Evolutionary conservation across 1,140 invertebrate genomes (phyloP), one percentile per base, ranked within the genome.

Genomic region (Scaptomyza graminum): DNA sequence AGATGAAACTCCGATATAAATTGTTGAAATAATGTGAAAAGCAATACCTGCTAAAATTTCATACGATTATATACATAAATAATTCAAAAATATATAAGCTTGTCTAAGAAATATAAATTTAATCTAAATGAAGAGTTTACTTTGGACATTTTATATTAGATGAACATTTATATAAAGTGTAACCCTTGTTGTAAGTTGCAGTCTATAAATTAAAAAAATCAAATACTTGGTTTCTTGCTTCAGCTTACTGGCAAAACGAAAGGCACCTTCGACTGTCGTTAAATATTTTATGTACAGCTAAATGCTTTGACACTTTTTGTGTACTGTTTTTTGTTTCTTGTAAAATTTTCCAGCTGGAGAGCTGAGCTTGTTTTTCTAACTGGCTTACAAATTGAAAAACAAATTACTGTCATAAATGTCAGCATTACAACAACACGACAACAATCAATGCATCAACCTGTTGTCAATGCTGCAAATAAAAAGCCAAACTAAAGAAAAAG

Each of bases 351-450:
- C 22, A 3, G 37, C 12, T 25, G n/a, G n/a, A 16, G 8, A 44
- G 31, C 31, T 34, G 13, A 44, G 56, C 56, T 69, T 73, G 62
- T 72, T 66, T 67, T 60, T 43, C 39, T 44, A 49, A 67, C 70
- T 71, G 61, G 66, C 67, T 78, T 78, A 85, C 81, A 85, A 85
- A 85, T 87, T 87, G 83, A 75, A 79, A 87, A 88, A 88, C 83
- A 87, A 87, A 87, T 87, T 88, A 87, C 83, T 88, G 83, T 88
- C 83, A 87, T 87, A 87, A 83, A 79, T 71, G 83, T 88, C 83
- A 88, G 68, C 83, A 87, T 87, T 88, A 87, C 83, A 82, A 88
- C 78, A 79, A 88, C 82, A 79, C 65, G 77, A 88, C 79, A 71
- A 82, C 82, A 88, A 87, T 88, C 83, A 79, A 88, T 87, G 79